Conservation (phyloP, 2,888 invertebrate species). For the Eilema depressum region DNA sequence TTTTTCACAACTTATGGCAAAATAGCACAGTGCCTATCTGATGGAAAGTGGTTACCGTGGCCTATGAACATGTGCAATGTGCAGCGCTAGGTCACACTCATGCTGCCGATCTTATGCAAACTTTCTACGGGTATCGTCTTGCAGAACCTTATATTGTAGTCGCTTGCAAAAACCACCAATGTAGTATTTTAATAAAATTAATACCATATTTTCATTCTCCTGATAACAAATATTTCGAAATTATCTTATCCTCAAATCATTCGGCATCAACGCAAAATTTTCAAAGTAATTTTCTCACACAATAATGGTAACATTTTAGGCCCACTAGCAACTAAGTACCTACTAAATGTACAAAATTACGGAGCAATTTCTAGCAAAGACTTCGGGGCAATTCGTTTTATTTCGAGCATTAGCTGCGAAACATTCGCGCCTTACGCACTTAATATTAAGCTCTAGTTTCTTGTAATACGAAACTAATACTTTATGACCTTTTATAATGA, state of each 20-base stretch:
- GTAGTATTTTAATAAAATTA: neutral
- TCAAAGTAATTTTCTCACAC: neutral
- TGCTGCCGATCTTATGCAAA: no score
- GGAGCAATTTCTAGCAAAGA: conserved; percentile 64
- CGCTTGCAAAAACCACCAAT: no score
- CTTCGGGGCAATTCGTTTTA: conserved; percentile 68
- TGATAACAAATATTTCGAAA: neutral
- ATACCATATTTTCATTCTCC: neutral
- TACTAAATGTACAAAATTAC: conserved; percentile 68
- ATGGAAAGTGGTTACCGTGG: no score
- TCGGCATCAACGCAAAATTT: neutral
- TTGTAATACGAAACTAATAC: conserved; percentile 9
- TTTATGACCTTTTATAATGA: neutral
- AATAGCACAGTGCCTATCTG: no score
- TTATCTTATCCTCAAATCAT: no score
- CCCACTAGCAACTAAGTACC: conserved; percentile 48
- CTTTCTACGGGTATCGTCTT: no score
- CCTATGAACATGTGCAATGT: no score
- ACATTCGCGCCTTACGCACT: conserved; percentile 41
- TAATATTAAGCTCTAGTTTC: conserved; percentile 28
- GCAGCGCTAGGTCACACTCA: no score
- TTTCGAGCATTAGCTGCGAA: conserved; percentile 61
- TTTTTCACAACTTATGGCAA: no score
- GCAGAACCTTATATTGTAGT: no score
- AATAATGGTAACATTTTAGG: conserved; percentile 57